Evolutionary conservation across 2,797 vertebrate species (phyloP).

Genomic region (Anguilla megastoma): DNA sequence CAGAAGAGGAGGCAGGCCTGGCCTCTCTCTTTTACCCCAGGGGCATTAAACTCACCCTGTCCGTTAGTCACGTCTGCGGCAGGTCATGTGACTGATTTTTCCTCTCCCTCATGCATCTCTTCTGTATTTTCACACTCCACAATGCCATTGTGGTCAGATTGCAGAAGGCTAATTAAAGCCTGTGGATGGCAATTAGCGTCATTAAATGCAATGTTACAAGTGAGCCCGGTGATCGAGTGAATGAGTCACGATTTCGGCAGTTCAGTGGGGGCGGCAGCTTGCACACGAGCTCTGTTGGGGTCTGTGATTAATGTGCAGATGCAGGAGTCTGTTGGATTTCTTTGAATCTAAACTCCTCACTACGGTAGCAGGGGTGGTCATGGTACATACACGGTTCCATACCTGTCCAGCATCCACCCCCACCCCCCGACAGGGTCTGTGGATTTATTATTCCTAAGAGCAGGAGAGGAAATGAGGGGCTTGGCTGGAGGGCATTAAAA

Average conservation of each 20-base stretch:
- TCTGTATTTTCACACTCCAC: not conserved
- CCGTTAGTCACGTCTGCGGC: not conserved
- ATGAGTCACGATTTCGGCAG: not conserved
- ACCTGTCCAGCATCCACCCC: not conserved
- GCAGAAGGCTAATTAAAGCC: not conserved
- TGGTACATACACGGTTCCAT: not conserved
- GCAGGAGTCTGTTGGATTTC: not conserved
- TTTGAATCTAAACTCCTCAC: not conserved
- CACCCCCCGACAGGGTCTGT: not conserved
- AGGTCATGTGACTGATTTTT: not conserved
- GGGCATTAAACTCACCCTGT: not conserved
- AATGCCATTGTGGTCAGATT: not conserved
- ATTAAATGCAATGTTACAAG: not conserved
- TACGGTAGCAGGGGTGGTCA: not conserved
- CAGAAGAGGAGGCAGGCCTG: too few species aligned
- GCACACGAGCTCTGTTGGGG: not conserved
- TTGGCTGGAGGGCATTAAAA: not conserved
- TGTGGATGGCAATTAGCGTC: not conserved
- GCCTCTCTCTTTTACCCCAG: too few species aligned
- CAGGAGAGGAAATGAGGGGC: not conserved
- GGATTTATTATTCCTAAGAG: constrained; percentile 17
- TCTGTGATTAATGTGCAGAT: constrained; percentile 14
- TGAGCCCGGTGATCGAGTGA: too few species aligned
- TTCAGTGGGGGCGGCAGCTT: not conserved
- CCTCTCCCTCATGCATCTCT: not conserved